Evolutionary conservation across 2,888 invertebrate genomes (phyloP).

Genomic region (Drosophila suboccidentalis): DNA sequence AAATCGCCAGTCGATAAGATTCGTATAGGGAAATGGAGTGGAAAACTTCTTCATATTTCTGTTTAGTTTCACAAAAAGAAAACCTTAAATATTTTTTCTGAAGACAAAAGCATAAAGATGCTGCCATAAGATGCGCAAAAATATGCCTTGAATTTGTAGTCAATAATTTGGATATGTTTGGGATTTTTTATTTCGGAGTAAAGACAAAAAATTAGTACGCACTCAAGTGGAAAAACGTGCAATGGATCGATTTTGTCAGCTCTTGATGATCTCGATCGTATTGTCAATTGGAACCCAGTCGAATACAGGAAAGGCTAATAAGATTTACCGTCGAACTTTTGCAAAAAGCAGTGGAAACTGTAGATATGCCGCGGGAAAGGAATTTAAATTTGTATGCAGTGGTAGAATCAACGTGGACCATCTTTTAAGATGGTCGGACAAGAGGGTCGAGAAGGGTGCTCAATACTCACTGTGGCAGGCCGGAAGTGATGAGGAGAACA

Average conservation of each 20-base stretch:
- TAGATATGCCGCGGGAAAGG: background rate
- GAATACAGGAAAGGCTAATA: background rate
- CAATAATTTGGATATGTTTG: background rate
- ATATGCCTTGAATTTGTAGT: background rate
- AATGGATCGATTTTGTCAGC: constrained; percentile 4
- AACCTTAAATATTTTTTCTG: no score
- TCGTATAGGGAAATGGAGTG: no score
- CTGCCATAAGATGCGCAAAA: background rate
- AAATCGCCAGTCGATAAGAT: no score
- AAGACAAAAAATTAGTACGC: background rate
- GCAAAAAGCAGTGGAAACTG: constrained; percentile 2
- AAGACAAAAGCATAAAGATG: no score
- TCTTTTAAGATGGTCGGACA: background rate
- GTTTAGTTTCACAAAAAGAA: no score
- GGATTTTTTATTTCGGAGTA: background rate
- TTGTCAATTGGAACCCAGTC: background rate
- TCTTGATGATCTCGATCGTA: constrained; percentile 5
- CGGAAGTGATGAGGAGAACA: accelerated
- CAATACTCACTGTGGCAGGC: constrained; percentile 20
- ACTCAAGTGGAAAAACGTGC: constrained; percentile 10
- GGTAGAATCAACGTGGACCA: background rate
- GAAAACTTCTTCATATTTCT: no score
- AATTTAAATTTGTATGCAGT: constrained; percentile 7
- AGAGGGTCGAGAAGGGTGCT: background rate
- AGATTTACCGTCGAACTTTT: background rate